These are phyloP conservation scores for Cryptotis parvus DNA, from an alignment of 2,113 vertebrate genomes.

Conservation along the genomic window DNA sequence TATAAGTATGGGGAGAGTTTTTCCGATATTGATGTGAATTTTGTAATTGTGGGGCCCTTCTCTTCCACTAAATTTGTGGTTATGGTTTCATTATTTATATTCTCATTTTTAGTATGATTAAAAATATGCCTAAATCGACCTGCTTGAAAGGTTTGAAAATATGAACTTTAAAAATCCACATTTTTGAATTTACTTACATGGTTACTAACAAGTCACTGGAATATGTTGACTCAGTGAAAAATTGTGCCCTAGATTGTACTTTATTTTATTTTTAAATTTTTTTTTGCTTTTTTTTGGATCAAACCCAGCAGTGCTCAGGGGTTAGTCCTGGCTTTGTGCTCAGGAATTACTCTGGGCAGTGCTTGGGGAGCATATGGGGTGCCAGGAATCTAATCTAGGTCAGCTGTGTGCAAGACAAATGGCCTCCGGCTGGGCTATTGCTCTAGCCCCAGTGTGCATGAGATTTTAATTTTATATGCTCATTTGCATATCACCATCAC, in stretches of 20 bases:
- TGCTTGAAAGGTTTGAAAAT: conserved; percentile 39
- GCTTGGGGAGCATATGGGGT: no score
- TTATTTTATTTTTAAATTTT: no score
- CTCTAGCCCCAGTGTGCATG: no score
- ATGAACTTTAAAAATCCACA: background rate
- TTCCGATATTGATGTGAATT: background rate
- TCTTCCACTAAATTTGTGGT: background rate
- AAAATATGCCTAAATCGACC: conserved; percentile 37
- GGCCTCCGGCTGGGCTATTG: no score
- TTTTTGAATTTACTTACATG: background rate
- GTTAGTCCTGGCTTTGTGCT: no score
- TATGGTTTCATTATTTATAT: conserved; percentile 51
- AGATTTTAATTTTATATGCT: conserved; percentile 14
- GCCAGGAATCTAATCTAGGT: no score
- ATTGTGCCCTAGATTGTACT: no score
- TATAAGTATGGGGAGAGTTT: background rate
- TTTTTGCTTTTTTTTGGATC: no score
- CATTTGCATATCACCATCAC: background rate
- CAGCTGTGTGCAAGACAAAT: no score
- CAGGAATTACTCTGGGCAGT: no score
- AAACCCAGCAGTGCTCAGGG: no score
- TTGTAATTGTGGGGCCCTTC: background rate
- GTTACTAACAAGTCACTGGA: background rate
- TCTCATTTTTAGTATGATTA: background rate
- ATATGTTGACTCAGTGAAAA: conserved; percentile 6